Percentiles rank a stretch among this genome's conserved stretches.
These are phyloP conservation scores for Myotis planiceps DNA, from an alignment of 2,797 vertebrate species.

Conservation along the genomic window DNA sequence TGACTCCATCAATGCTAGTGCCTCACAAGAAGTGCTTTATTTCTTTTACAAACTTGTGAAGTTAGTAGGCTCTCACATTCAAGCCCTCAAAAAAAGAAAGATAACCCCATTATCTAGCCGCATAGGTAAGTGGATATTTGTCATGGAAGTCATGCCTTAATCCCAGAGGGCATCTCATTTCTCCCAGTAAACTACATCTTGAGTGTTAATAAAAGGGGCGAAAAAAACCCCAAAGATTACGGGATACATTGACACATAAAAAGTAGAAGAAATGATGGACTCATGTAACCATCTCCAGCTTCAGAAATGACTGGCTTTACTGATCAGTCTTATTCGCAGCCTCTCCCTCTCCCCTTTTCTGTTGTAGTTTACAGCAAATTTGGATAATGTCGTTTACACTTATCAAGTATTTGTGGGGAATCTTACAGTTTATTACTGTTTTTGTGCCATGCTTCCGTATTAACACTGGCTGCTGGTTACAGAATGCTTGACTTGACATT, in stretches of 20 bases:
- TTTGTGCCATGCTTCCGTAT: neutral
- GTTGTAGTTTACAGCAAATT: neutral
- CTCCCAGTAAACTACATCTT: neutral
- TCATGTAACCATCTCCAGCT: neutral
- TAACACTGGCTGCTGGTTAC: neutral
- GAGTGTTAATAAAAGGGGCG: neutral
- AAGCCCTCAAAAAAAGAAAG: neutral
- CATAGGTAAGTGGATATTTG: neutral
- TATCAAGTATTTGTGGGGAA: neutral
- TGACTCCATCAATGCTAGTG: rapidly evolving
- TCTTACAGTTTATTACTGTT: neutral
- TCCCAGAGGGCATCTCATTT: neutral
- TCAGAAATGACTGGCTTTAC: neutral
- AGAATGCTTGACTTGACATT: neutral
- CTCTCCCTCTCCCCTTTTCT: neutral
- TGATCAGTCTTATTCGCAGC: neutral
- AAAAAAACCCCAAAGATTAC: neutral
- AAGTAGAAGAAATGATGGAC: neutral
- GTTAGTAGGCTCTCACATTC: neutral
- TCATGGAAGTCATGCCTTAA: neutral
- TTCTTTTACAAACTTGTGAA: neutral
- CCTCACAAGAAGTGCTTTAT: neutral
- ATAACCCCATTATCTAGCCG: neutral
- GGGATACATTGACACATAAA: neutral
- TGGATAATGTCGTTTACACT: neutral